A percentile compares a stretch with the other conserved stretches of the same genome.
These are phyloP conservation scores for Cololabis saira DNA, from an alignment of 2,113 vertebrate genomes.

Conservation along the genomic window DNA sequence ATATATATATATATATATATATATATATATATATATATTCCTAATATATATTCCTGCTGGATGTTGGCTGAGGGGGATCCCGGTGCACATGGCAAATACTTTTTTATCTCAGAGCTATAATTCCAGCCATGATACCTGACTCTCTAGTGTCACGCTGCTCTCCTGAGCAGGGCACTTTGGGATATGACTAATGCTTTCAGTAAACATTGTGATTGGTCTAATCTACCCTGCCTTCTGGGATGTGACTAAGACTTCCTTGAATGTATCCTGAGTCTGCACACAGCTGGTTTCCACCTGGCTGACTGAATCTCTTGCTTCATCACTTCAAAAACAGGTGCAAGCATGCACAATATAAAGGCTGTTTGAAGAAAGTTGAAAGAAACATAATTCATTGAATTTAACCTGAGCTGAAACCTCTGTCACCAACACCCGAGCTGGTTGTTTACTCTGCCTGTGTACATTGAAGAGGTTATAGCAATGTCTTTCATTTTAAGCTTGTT, in stretches of 20 bases:
- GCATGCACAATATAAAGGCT: constrained; percentile 5
- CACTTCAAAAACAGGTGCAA: constrained; percentile 32
- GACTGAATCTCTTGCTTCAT: constrained; percentile 22
- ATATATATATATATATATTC: too few species aligned
- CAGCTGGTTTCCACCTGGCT: constrained; percentile 63
- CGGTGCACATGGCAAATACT: constrained; percentile 61
- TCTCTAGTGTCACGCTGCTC: constrained; percentile 54
- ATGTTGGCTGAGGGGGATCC: constrained; percentile 59
- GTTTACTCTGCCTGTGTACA: constrained; percentile 40
- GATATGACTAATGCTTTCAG: constrained; percentile 68
- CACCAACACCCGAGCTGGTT: constrained; percentile 43
- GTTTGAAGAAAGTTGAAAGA: constrained; percentile 25
- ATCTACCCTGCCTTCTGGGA: constrained; percentile 62
- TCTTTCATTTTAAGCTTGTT: constrained; percentile 45
- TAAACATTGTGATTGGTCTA: constrained; percentile 57
- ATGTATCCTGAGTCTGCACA: constrained; percentile 49
- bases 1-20: too few species aligned
- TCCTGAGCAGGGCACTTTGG: constrained; percentile 54
- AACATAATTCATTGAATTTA: constrained; percentile 42
- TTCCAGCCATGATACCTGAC: constrained; percentile 67
- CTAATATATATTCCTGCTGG: constrained; percentile 60
- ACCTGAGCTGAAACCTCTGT: constrained; percentile 44
- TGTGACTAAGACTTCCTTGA: constrained; percentile 54
- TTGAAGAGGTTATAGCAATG: constrained; percentile 30
- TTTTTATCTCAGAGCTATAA: constrained; percentile 66